phyloP scores from a whole-genome alignment of 1,140 invertebrate genomes.

The Drosophila orosa region DNA sequence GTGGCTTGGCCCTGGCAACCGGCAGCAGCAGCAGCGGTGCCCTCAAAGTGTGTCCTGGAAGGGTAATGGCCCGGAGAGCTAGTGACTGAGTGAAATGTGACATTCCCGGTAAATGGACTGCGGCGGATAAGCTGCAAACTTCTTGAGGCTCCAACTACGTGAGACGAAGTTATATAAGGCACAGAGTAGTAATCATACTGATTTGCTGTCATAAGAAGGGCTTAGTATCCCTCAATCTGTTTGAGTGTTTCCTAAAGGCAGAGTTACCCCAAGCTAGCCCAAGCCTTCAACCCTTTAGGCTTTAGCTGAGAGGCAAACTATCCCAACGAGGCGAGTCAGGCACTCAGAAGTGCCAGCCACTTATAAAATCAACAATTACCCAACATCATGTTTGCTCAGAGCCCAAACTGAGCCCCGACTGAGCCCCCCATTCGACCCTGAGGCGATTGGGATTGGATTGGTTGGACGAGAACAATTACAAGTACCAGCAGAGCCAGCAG shows the following conservation, averaged over 20 bases:
- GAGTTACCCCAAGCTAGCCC: constrained; percentile 13
- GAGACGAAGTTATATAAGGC: constrained; percentile 15
- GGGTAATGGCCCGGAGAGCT: constrained; percentile 44
- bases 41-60: constrained; percentile 49
- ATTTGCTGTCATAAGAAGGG: constrained; percentile 40
- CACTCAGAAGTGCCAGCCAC: constrained; percentile 48
- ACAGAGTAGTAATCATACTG: constrained; percentile 28
- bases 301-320: constrained; percentile 37
- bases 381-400: constrained; percentile 64
- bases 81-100: constrained; percentile 40
- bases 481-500: constrained; percentile 35
- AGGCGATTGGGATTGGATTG: constrained; percentile 25
- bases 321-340: constrained; percentile 47
- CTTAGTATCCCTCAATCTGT: constrained; percentile 16
- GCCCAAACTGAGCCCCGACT: constrained; percentile 27
- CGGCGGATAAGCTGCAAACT: constrained; percentile 35
- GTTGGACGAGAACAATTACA: constrained; percentile 60
- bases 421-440: constrained; percentile 22
- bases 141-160: constrained; percentile 15
- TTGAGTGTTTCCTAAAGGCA: constrained; percentile 23
- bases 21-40: constrained; percentile 19
- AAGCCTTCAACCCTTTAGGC: constrained; percentile 20
- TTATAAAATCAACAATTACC: constrained; percentile 71
- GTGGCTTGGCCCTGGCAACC: constrained; percentile 8
- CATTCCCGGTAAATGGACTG: constrained; percentile 43